Evolutionary conservation across 1,140 invertebrate genomes (phyloP), one percentile per base, ranked within the genome.

Genomic region (Tribolium madens): DNA sequence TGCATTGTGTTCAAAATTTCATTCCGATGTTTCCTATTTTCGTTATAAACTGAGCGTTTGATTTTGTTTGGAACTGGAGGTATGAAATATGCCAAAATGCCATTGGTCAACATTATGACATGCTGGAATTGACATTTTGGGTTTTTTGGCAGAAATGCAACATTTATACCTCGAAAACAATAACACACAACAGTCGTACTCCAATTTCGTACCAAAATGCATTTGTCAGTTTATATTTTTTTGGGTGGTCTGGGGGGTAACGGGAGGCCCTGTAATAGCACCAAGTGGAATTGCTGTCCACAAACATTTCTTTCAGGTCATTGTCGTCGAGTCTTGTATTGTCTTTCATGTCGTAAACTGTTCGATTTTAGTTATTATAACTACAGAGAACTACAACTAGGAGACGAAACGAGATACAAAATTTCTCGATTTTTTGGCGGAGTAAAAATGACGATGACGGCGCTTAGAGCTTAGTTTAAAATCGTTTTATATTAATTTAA

Each of bases 241-340:
- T 12, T 17, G 36, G 17, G 12, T 72, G 36, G 21, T 72, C 50
- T 17, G 74, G 71, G 13, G 77, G 77, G 46, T 79, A 33, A n/a
- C 78, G 71, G 10, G 64, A 52, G 0, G 60, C 79, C 15, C 42
- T 36, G 48, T 76, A 80, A 42, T 75, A 80, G 53, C 79, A 80
- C 57, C 31, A 26, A 2, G 57, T 64, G 3, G 57, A 33, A 13
- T 64, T 64, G 10, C 26, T 33, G 0, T 13, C 7, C 14, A n/a
- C 1, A 9, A 42, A 10, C 36, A 33, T 57, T 3, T 21, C 15
- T n/a, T 10, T 5, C 1, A 57, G 0, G 5, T 57, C 15, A 21
- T 21, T 21, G 17, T 1, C 18, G 2, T n/a, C 52, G 5, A 17
- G 1, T 50, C 6, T 7, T 50, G 13, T 17, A 17, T 50, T 15